Conservation (phyloP, 2,797 vertebrate species). For the Onychomys leucogaster region DNA sequence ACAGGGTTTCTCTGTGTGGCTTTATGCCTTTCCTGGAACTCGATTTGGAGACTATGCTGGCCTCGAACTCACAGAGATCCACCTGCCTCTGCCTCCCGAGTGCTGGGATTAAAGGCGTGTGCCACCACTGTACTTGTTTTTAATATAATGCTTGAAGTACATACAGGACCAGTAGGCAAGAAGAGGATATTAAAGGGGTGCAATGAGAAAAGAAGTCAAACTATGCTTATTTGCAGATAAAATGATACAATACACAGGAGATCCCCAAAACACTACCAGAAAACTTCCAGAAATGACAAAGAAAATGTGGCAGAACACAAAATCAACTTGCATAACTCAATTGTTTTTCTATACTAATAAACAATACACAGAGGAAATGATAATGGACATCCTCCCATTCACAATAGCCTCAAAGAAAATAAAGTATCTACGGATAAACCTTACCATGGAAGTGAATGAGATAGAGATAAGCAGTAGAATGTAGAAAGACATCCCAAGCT, state of each 20-base stretch:
- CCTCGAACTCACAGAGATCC: no score
- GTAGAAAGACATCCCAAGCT: background rate
- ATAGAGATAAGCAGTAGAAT: background rate
- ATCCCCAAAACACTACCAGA: background rate
- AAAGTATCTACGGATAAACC: background rate
- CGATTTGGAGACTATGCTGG: no score
- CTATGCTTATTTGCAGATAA: background rate
- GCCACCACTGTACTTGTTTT: no score
- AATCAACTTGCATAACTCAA: background rate
- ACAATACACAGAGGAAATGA: background rate
- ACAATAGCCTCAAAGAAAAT: background rate
- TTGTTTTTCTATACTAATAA: background rate
- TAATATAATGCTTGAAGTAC: background rate
- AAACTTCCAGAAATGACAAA: background rate
- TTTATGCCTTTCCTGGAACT: no score
- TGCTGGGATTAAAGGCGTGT: no score
- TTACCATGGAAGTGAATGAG: background rate
- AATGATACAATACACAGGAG: background rate
- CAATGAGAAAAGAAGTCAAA: background rate
- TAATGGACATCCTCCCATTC: background rate
- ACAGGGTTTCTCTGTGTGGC: no score
- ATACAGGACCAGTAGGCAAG: background rate
- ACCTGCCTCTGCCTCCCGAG: no score
- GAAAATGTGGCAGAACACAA: background rate
- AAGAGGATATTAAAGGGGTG: background rate